These are phyloP conservation scores for Tupiocoris notatus DNA, from an alignment of 2,888 invertebrate genomes.

Conservation along the genomic window DNA sequence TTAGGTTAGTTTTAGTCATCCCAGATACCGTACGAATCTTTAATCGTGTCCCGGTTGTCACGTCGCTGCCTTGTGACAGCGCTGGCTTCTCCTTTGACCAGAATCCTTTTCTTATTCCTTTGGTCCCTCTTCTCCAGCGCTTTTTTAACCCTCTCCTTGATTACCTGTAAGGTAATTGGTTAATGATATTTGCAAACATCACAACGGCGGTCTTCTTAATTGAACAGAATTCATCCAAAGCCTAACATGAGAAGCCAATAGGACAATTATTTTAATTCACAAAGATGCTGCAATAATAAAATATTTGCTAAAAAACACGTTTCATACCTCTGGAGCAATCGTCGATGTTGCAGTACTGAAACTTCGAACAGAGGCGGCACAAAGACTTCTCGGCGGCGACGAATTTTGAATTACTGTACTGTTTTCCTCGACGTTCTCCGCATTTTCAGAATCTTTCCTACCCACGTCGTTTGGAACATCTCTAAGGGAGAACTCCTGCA, in stretches of 20 bases:
- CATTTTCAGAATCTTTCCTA: not conserved
- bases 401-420: no score
- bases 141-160: slow-evolving; percentile 71
- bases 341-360: slow-evolving; percentile 70
- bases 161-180: slow-evolving; percentile 55
- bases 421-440: not conserved
- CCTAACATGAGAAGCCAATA: no score
- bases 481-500: slow-evolving; percentile 23
- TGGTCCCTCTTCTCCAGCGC: slow-evolving; percentile 63
- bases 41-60: slow-evolving; percentile 75
- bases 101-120: slow-evolving; percentile 64
- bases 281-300: no score
- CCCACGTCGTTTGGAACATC: not conserved
- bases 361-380: slow-evolving; percentile 51
- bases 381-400: not conserved
- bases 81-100: slow-evolving; percentile 87
- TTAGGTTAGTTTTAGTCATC: slow-evolving; percentile 52
- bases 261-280: no score
- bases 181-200: no score
- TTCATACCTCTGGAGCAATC: slow-evolving; percentile 66
- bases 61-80: slow-evolving; percentile 75
- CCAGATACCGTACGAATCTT: slow-evolving; percentile 68
- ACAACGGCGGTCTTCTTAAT: no score
- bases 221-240: no score
- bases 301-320: no score